Evolutionary conservation across 2,797 vertebrate species (phyloP).

Genomic region (Crypturellus tataupa): DNA sequence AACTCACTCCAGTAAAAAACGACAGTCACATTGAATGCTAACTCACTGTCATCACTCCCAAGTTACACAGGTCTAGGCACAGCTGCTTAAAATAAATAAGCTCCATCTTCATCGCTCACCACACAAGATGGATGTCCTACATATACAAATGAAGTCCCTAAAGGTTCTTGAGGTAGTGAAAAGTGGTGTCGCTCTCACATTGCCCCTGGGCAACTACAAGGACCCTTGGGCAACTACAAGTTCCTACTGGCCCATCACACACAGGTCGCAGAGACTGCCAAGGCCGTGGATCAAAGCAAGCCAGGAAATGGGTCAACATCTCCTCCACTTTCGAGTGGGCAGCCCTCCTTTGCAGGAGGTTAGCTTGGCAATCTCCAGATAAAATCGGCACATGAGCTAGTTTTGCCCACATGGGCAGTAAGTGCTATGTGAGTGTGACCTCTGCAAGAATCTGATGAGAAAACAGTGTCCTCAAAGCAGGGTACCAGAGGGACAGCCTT

Average conservation of each 20-base stretch:
- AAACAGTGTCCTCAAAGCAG: neutral
- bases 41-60: no score
- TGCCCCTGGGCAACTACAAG: neutral
- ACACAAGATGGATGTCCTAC: neutral
- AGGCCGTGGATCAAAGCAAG: neutral
- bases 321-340: neutral
- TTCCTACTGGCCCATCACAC: neutral
- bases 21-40: neutral
- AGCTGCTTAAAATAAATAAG: no score
- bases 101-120: no score
- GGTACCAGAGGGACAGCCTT: neutral
- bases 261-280: rapidly evolving
- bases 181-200: neutral
- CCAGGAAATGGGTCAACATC: neutral
- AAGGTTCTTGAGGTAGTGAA: no score
- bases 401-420: rapidly evolving
- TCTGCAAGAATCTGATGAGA: neutral
- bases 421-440: neutral
- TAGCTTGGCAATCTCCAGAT: neutral
- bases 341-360: neutral
- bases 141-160: neutral
- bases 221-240: neutral
- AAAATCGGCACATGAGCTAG: neutral
- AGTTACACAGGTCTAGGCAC: neutral
- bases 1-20: neutral